Conservation (phyloP, 2,113 vertebrate genomes). For the Turdus rufiventris region DNA sequence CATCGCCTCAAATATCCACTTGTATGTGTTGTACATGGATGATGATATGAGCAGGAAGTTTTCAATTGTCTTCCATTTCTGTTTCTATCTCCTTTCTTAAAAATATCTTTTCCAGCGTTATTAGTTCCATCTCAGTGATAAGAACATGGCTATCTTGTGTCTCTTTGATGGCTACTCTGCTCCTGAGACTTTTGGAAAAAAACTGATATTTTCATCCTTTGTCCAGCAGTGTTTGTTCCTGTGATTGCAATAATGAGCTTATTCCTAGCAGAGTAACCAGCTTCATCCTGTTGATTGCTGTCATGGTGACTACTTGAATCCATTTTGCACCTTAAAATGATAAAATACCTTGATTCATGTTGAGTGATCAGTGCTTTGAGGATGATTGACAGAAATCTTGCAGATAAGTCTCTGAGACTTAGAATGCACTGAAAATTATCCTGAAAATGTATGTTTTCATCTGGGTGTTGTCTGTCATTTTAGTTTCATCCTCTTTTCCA, state of each 20-base stretch:
- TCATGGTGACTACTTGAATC: background rate
- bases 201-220: background rate
- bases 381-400: background rate
- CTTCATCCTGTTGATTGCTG: background rate
- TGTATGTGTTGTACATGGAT: background rate
- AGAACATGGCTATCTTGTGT: background rate
- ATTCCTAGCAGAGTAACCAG: background rate
- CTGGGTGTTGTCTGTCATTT: background rate
- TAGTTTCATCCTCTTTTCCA: background rate
- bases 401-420: background rate
- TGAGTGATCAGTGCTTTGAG: background rate
- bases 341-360: background rate
- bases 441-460: background rate
- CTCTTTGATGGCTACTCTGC: background rate
- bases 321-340: background rate
- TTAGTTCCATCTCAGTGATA: background rate
- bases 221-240: background rate
- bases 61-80: fast-evolving
- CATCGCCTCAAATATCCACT: background rate
- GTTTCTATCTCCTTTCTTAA: background rate
- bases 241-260: background rate
- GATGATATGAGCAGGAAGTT: background rate
- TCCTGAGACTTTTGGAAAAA: background rate
- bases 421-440: background rate
- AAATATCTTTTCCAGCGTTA: background rate